Evolutionary conservation across 2,888 invertebrate species (phyloP), one percentile per base, ranked within the genome.

Genomic region (Clitarchus hookeri): DNA sequence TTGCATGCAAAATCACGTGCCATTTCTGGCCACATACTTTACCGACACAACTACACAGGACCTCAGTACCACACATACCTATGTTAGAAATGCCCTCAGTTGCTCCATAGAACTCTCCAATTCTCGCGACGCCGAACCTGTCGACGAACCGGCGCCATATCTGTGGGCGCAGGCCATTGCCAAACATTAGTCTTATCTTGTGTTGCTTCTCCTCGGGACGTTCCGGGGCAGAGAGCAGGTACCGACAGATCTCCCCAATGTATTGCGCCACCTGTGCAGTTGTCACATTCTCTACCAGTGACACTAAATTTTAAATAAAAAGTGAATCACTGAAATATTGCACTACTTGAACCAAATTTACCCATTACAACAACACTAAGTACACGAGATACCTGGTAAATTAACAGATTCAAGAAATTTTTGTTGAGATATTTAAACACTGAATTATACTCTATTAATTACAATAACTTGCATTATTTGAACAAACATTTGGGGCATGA

Each of bases 31-130:
- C 19, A 53, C 9, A 19, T 54, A 36, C 36, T 36, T 36, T 36
- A 36, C 36, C 4, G 36, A 36, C 36, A 84, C 82, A 85, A 77
- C 16, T 44, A 36, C 53, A 85, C 53, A 84, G 16, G 23, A 36
- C 27, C 36, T 36, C 36, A 36, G 1, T 36, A 36, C 36, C 53
- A 23, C 11, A 79, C 85, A 90, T 89, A 92, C 92, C 90, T 8
- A 95, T 93, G 90, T 94, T 95, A 85, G 94, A 94, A 89, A 95
- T 95, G 87, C 95, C 95, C 90, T 95, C 95, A 11, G 95, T 95
- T 0, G 95, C 94, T 6, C 95, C 95, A 89, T 95, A 95, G 88
- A 95, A 93, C 90, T 95, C 95, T 77, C 93, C 93, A 87, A 95
- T 92, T 88, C 92, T 91, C 86, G 92, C 90, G 19, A 95, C 93